Evolutionary conservation across 92 coral and sea anemone genomes (phyloP).

Genomic region (Porites divaricata): DNA sequence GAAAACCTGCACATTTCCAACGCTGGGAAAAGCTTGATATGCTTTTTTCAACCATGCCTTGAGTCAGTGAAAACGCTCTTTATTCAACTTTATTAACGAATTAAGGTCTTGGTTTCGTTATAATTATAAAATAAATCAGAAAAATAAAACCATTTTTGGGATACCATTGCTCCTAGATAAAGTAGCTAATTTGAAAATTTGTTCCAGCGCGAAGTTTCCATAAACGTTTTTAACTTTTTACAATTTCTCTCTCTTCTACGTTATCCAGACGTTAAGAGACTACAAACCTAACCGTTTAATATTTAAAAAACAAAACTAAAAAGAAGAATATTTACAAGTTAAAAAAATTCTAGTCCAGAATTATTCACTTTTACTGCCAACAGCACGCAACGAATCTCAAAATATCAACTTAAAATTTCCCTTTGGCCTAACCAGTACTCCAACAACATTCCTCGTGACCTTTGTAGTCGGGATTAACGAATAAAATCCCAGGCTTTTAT

Average conservation of each 20-base stretch:
- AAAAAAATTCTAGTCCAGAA: not conserved
- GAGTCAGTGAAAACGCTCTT: not conserved
- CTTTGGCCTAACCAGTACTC: not conserved
- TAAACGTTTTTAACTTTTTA: too few species aligned
- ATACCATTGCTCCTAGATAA: not conserved
- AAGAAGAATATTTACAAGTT: not conserved
- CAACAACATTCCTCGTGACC: not conserved
- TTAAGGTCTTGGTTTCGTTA: not conserved
- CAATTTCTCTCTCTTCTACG: too few species aligned
- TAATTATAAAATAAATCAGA: not conserved
- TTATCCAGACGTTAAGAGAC: not conserved
- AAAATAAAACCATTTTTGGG: not conserved
- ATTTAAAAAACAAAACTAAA: too few species aligned
- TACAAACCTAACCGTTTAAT: not conserved
- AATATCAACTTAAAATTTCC: not conserved
- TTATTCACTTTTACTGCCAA: not conserved
- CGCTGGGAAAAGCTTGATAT: too few species aligned
- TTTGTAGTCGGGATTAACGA: too few species aligned
- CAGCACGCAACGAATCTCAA: not conserved
- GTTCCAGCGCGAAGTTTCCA: too few species aligned
- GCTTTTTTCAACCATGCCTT: not conserved
- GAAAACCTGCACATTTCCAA: too few species aligned
- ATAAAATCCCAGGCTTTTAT: too few species aligned
- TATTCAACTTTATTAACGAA: not conserved
- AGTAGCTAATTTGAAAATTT: too few species aligned